Conservation (phyloP, 2,888 invertebrate genomes). For the Parnassius smintheus region DNA sequence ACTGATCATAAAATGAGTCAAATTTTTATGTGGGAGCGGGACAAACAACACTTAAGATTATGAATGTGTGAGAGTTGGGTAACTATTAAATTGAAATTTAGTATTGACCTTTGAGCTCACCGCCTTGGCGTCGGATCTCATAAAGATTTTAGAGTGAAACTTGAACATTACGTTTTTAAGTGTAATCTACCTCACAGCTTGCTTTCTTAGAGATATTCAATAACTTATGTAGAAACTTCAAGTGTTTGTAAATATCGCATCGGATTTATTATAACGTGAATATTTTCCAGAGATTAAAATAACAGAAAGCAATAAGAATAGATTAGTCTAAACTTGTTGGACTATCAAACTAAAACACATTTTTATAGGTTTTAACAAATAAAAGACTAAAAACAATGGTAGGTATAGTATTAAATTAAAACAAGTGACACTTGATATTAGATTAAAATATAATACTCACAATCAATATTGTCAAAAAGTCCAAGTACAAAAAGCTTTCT, state of each 20-base stretch:
- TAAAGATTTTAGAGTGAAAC: conserved; percentile 27
- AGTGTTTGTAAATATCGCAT: conserved; percentile 13
- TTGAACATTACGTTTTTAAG: conserved; percentile 23
- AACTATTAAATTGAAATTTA: conserved; percentile 39
- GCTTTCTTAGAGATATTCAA: conserved; percentile 17
- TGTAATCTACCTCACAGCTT: conserved; percentile 6
- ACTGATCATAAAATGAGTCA: conserved; percentile 27
- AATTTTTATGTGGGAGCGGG: conserved; percentile 40
- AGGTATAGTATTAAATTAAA: no score
- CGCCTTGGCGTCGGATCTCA: conserved; percentile 24
- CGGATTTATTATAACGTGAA: conserved; percentile 7
- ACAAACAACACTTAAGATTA: conserved; percentile 30
- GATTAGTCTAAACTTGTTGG: no score
- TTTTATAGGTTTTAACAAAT: no score
- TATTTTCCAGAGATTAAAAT: no score
- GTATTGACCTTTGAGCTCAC: conserved; percentile 33
- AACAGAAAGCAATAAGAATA: no score
- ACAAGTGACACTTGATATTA: no score
- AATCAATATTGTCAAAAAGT: no score
- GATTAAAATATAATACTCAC: no score
- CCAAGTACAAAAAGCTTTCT: no score
- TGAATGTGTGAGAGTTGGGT: conserved; percentile 31
- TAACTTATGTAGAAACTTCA: conserved; percentile 16
- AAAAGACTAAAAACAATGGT: no score
- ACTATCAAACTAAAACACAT: no score